Evolutionary conservation across 92 coral and sea anemone species (phyloP), one percentile per base, ranked within the genome.

Genomic region (Diadumene lineata): DNA sequence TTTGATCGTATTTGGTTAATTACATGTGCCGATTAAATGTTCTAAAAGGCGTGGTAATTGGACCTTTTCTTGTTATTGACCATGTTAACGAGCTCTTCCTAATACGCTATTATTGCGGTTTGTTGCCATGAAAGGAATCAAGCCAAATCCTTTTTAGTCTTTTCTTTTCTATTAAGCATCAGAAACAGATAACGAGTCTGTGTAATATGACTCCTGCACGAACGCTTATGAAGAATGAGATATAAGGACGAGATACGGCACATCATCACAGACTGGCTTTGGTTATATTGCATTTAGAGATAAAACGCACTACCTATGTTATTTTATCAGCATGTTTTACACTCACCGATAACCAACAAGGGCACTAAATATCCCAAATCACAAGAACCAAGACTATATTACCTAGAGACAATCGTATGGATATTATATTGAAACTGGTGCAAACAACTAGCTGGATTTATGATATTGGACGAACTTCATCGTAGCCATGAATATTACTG

Each of bases 41-140:
- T 72, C 50, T 53, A 72, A 70, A 72, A 61, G 77, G 77, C 77
- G 77, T 60, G 77, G 77, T 56, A 60, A 72, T 72, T 56, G 48
- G 19, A 66, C 11, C 43, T 31, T 60, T 71, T 71, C 50, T 32
- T 70, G 24, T 17, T 61, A 72, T 72, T 70, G 66, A 50, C 34
- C 34, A 61, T 43, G 77, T 72, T 72, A 72, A 72, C 50, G 77
- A 72, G 66, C 28, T 43, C 66, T 68, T 72, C 34, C 22, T 32
- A 57, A 23, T 50, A 2, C 56, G 27, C 38, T 66, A 43, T 66
- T 66, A 43, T 53, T 23, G 64, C 56, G 46, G 33, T 31, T 72
- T 48, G n/a, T 68, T 25, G 13, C 48, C 60, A 16, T 70, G 75
- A 51, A 51, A 29, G 48, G 64, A 70, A 70, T 72, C 15, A n/a